Evolutionary conservation across 2,797 vertebrate genomes (phyloP), one percentile per base, ranked within the genome.

Genomic region (Sphenodon punctatus): DNA sequence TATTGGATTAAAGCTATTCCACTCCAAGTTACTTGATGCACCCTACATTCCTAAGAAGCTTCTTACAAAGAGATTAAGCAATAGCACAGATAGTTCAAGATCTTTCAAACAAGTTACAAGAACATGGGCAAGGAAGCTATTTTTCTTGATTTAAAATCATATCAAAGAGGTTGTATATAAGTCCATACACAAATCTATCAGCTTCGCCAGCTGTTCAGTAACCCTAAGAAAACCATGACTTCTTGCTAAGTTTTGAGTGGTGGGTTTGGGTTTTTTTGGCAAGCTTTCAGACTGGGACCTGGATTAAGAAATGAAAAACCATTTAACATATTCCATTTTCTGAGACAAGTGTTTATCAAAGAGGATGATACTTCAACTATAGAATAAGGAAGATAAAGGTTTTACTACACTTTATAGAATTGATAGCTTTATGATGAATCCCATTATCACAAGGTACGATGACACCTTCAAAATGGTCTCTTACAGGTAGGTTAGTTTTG

Each of bases 381-480:
- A 5, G 25, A 7, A 45, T 36, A 36, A 39, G 51, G 46, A 82
- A 58, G 58, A 34, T 23, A 22, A 59, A 71, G 25, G 34, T 10
- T 63, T n/a, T 58, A 65, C 73, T 58, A 23, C 55, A 65, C 65
- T 79, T 51, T 19, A 58, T 7, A 65, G 32, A 10, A 73, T 25
- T 79, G 72, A 86, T 25, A 48, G 69, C n/a, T 78, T 67, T 69
- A 61, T 16, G 23, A 85, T 13, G 38, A 88, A 92, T 82, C 65
- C 67, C 49, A 60, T 81, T 70, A 84, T 45, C 51, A 66, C 74
- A 77, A 41, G 58, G 65, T 15, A 70, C 7, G 5, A 55, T 10
- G 77, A 77, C 6, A 58, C 19, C 53, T 34, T 6, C 5, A 49
- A 82, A 82, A 82, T 78, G 66, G 58, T 25, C 43, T 70, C 80